Percentiles rank a stretch among this genome's conserved stretches.
Evolutionary conservation across 2,797 vertebrate genomes (phyloP).

Genomic region (Helostoma temminkii): DNA sequence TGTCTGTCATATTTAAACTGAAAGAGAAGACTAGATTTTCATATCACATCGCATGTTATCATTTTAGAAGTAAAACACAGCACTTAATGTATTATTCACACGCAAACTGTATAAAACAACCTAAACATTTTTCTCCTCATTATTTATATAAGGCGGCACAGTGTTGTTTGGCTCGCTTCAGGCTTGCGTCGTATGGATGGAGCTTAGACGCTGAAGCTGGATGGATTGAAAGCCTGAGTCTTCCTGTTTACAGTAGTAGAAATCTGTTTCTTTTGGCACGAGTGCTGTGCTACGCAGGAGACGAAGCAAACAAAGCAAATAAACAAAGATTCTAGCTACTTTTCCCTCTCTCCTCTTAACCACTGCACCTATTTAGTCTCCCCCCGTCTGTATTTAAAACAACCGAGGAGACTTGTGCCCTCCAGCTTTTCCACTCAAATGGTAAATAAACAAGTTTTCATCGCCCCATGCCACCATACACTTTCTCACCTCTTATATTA

Average conservation of each 20-base stretch:
- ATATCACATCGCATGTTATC: conserved; percentile 13
- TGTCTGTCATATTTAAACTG: conserved; percentile 2
- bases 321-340: conserved; percentile 71
- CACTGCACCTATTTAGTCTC: conserved; percentile 62
- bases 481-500: conserved; percentile 48
- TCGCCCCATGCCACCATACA: conserved; percentile 32
- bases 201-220: conserved; percentile 48
- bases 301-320: conserved; percentile 61
- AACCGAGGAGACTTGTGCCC: conserved; percentile 65
- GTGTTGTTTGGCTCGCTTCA: conserved; percentile 16
- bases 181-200: conserved; percentile 33
- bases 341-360: conserved; percentile 64
- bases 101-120: no score
- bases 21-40: conserved; percentile 6
- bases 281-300: conserved; percentile 59
- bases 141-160: conserved; percentile 22
- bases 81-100: background rate
- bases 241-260: conserved; percentile 74
- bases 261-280: conserved; percentile 65
- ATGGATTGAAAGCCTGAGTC: conserved; percentile 52
- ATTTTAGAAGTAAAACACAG: background rate
- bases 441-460: conserved; percentile 73
- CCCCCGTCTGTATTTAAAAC: conserved; percentile 68
- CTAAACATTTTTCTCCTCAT: no score
- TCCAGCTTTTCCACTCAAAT: conserved; percentile 64